Conservation (phyloP, 1,140 invertebrate genomes). For the Drosophila guanche region DNA sequence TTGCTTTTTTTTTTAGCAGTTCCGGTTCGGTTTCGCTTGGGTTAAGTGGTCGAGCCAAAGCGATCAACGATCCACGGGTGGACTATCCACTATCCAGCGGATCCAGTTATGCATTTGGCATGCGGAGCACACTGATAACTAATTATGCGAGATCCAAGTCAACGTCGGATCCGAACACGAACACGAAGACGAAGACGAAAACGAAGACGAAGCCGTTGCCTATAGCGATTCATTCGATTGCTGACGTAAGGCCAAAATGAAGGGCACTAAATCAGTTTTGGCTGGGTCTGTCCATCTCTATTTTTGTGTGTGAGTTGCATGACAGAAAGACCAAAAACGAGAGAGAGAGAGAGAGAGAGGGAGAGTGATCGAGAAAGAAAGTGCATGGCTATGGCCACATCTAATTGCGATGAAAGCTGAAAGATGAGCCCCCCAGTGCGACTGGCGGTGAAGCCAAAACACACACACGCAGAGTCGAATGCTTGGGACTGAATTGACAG, state of each 20-base stretch:
- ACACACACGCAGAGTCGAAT: no score
- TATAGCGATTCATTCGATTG: constrained; percentile 4
- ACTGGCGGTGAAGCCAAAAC: no score
- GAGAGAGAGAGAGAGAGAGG: constrained; percentile 8
- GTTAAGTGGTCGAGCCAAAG: constrained; percentile 15
- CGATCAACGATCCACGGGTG: constrained; percentile 30
- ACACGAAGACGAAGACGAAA: constrained; percentile 14
- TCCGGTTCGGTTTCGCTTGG: constrained; percentile 43
- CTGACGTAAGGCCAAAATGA: constrained; percentile 33
- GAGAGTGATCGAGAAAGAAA: constrained; percentile 20
- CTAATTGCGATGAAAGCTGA: constrained; percentile 37
- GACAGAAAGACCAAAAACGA: not conserved
- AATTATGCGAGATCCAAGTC: constrained; percentile 25
- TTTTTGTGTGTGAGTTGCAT: not conserved
- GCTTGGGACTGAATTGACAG: not conserved
- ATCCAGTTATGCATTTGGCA: constrained; percentile 51
- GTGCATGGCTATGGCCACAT: constrained; percentile 19
- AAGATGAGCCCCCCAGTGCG: not conserved
- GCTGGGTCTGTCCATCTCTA: not conserved
- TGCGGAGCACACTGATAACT: constrained; percentile 39
- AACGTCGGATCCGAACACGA: constrained; percentile 1
- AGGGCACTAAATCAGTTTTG: constrained; percentile 30
- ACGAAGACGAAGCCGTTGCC: constrained; percentile 6
- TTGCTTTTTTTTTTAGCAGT: constrained; percentile 16
- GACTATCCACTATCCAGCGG: not conserved